These are phyloP conservation scores for Luscinia megarhynchos DNA, from an alignment of 2,797 vertebrate species.

Conservation along the genomic window DNA sequence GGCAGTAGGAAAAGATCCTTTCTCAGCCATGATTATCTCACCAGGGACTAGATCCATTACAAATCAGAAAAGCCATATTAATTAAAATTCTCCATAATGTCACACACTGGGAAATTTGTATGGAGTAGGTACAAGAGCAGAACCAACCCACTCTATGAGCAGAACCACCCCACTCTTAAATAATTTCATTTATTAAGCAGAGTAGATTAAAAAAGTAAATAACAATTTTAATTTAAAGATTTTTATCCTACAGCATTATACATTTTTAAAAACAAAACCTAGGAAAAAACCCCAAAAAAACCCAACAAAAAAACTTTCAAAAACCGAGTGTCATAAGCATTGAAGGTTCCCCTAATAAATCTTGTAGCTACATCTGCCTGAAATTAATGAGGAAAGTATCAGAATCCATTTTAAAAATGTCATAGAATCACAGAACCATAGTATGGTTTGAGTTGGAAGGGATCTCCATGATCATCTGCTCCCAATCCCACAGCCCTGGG, in stretches of 20 bases:
- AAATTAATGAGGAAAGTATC: not conserved
- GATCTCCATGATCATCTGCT: not conserved
- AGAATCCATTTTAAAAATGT: not conserved
- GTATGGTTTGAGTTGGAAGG: not conserved
- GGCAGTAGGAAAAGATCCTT: not conserved
- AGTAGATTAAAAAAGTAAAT: not conserved
- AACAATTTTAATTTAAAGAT: not conserved
- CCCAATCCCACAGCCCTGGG: accelerated
- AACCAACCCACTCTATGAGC: not conserved
- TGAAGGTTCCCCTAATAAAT: not conserved
- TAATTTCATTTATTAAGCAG: not conserved
- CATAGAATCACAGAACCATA: not conserved
- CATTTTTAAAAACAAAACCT: not conserved
- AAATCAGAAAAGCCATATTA: not conserved
- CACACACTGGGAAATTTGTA: not conserved
- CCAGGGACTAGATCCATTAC: not conserved
- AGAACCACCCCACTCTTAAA: not conserved
- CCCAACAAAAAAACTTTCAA: accelerated
- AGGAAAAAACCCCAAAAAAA: not conserved
- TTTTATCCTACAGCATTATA: not conserved
- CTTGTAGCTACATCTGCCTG: not conserved
- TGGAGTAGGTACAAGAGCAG: not conserved
- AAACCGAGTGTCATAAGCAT: not conserved
- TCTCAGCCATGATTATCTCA: not conserved
- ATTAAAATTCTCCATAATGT: not conserved